Evolutionary conservation across 2,797 vertebrate genomes (phyloP), one percentile per base, ranked within the genome.

Genomic region (Cossypha dichroa): DNA sequence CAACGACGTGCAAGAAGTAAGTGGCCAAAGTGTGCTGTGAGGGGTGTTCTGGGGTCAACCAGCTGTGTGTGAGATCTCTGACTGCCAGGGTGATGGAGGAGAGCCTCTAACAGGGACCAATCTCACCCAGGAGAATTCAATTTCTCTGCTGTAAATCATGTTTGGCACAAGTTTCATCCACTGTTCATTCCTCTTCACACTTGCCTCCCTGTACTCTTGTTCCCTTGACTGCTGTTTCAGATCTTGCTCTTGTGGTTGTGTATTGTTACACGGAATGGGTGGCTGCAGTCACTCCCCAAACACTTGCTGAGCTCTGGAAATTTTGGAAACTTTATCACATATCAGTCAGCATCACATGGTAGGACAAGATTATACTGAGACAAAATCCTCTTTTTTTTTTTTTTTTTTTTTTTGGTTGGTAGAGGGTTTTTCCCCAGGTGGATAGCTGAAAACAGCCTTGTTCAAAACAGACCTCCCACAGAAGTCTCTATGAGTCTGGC

Each of bases 391-490:
- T 41, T 18, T 36, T 10, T 19, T 13, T 22, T 9, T 7, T 11
- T 7, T 11, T 51, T 25, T 18, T 15, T 31, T 18, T 22, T 28
- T 26, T 23, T 31, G 2, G 7, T 26, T n/a, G 23, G 21, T 11
- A 7, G 40, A 55, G 31, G 52, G 28, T 55, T 25, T 15, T 33
- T 5, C 0, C n/a, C 5, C 63, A 70, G 84, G 88, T 95, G 77
- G 52, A 74, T 60, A 51, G 63, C 66, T 92, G 90, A 85, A 97
- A 95, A 91, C 38, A 94, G 75, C 56, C 56, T 40, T 13, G 20
- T 46, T 91, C 78, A 77, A 89, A 79, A 74, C 63, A 96, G 64
- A 70, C 70, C 84, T 96, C 93, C 86, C 77, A 54, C 86, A 49
- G 83, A 88, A 79, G 59, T 75, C 83, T 74, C 25, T 55, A 14